Conservation (phyloP, 1,140 invertebrate species). For the Drosophila asahinai region DNA sequence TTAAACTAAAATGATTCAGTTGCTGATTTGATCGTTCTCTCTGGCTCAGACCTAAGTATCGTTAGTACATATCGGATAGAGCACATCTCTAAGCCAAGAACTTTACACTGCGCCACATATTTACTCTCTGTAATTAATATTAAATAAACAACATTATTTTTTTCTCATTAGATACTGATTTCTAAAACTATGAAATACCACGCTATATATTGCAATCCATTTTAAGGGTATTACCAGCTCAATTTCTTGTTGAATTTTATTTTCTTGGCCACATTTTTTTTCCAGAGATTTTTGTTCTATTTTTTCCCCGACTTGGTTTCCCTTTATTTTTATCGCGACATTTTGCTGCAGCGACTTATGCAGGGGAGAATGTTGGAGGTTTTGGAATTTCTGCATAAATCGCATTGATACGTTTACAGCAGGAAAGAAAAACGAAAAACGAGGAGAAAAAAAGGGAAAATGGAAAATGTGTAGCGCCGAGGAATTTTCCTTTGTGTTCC, state of each 20-base stretch:
- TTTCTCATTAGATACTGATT: too few species aligned
- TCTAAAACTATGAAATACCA: too few species aligned
- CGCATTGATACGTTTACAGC: slow-evolving; percentile 70
- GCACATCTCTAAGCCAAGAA: not conserved
- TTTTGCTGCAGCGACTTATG: slow-evolving; percentile 48
- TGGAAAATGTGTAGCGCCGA: slow-evolving; percentile 13
- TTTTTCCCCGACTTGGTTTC: slow-evolving; percentile 1
- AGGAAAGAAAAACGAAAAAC: not conserved
- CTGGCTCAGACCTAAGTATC: not conserved
- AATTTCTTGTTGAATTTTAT: not conserved
- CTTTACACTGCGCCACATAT: not conserved
- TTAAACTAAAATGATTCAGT: too few species aligned
- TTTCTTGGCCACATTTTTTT: not conserved
- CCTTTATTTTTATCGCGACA: slow-evolving; percentile 44
- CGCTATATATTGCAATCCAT: not conserved
- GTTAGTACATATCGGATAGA: too few species aligned
- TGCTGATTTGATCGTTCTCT: too few species aligned
- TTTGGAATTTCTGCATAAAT: slow-evolving; percentile 71
- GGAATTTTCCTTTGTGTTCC: slow-evolving; percentile 63
- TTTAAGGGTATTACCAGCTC: not conserved
- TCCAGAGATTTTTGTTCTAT: not conserved
- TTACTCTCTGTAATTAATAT: not conserved
- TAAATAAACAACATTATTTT: not conserved
- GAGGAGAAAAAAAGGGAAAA: not conserved
- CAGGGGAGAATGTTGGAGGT: slow-evolving; percentile 25